Percentiles rank a stretch among this genome's conserved stretches.
Conservation (phyloP, 1,140 invertebrate species). For the Apis mellifera region Amel_HAv3.1 CM009945.2:2787001-2787500, state of each 20-base stretch:
- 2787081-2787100: constrained; percentile 69
- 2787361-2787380: constrained; percentile 14
- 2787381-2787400: constrained; percentile 8
- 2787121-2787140: constrained; percentile 69
- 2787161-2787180: constrained; percentile 75
- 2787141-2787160: constrained; percentile 67
- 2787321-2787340: constrained; percentile 51
- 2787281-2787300: constrained; percentile 49
- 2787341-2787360: constrained; percentile 41
- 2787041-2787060: constrained; percentile 60
- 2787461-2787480: constrained; percentile 27
- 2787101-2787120: constrained; percentile 70
- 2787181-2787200: constrained; percentile 80
- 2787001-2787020: constrained; percentile 52
- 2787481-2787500: constrained; percentile 34
- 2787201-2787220: constrained; percentile 82
- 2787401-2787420: constrained; percentile 23
- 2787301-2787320: constrained; percentile 58
- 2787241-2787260: constrained; percentile 55
- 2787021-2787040: constrained; percentile 41
- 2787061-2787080: constrained; percentile 55
- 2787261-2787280: constrained; percentile 45
- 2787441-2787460: constrained; percentile 33
- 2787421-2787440: constrained; percentile 51
- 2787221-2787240: constrained; percentile 77